Percentiles rank a stretch among this genome's conserved stretches.
Evolutionary conservation across 2,113 vertebrate genomes (phyloP).

Genomic region (Perca schrenkii): DNA sequence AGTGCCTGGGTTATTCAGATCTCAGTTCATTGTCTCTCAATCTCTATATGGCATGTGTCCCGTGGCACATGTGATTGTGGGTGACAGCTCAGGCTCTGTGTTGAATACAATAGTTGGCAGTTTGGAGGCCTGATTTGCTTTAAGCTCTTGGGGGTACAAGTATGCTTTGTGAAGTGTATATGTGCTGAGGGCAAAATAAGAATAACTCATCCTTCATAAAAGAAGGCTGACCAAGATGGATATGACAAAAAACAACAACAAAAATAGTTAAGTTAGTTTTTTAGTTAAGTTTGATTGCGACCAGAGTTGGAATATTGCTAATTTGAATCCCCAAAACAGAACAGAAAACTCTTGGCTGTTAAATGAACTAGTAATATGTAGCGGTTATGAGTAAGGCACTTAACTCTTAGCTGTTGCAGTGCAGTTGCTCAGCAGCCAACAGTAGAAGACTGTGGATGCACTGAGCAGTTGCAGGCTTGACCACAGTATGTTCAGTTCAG

Average conservation of each 20-base stretch:
- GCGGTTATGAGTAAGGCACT: neutral
- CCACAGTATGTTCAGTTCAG: too few relatives aligned
- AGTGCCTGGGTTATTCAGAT: constrained; percentile 9
- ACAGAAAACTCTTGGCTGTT: constrained; percentile 1
- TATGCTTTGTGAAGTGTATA: constrained; percentile 43
- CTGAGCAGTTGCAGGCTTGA: neutral
- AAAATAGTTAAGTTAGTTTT: neutral
- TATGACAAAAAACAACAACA: neutral
- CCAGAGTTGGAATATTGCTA: constrained; percentile 5
- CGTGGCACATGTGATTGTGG: constrained; percentile 68
- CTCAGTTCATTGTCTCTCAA: constrained; percentile 41
- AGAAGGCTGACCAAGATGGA: constrained; percentile 15
- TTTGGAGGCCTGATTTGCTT: constrained; percentile 59
- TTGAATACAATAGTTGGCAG: constrained; percentile 69
- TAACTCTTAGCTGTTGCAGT: constrained; percentile 25
- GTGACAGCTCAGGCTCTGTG: constrained; percentile 55
- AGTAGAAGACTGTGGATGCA: neutral
- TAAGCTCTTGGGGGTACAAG: constrained; percentile 45
- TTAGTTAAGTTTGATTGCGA: constrained; percentile 3
- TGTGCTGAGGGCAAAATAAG: constrained; percentile 39
- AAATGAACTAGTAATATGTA: constrained; percentile 17
- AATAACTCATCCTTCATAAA: constrained; percentile 51
- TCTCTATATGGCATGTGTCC: constrained; percentile 61
- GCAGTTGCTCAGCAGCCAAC: constrained; percentile 3
- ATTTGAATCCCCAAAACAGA: constrained; percentile 12